A percentile compares a stretch with the other conserved stretches of the same genome.
phyloP scores from a whole-genome alignment of 2,113 vertebrate genomes.

The Ageneiosus marmoratus region DNA sequence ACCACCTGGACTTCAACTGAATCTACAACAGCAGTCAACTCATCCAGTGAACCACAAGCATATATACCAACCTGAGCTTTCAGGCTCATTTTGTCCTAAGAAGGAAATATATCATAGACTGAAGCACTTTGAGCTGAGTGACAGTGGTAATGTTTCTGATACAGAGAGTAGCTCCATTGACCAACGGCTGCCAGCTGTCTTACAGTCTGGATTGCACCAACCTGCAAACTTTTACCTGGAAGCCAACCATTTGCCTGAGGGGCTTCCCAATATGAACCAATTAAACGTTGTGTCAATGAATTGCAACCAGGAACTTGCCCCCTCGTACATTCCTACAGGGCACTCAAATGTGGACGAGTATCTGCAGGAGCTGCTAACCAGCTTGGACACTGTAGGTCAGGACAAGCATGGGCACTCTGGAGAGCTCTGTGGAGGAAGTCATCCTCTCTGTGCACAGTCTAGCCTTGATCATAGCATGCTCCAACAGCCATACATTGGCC shows the following conservation, averaged over 20 bases:
- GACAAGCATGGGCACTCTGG: constrained; percentile 11
- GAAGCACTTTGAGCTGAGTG: constrained; percentile 76
- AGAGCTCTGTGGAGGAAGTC: background rate
- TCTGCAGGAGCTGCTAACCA: constrained; percentile 74
- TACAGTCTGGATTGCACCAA: constrained; percentile 64
- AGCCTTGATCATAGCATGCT: background rate
- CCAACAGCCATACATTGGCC: background rate
- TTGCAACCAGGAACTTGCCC: constrained; percentile 66
- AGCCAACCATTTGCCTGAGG: constrained; percentile 57
- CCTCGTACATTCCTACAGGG: constrained; percentile 55
- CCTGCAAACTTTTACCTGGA: constrained; percentile 61
- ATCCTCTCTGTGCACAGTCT: background rate
- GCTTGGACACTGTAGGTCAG: constrained; percentile 59
- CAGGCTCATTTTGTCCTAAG: constrained; percentile 44
- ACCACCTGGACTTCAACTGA: background rate
- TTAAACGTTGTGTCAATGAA: constrained; percentile 40
- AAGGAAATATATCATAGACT: constrained; percentile 78
- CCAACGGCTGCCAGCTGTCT: constrained; percentile 56
- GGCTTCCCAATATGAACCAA: constrained; percentile 55
- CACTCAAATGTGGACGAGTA: constrained; percentile 1
- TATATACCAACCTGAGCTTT: constrained; percentile 37
- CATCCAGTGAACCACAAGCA: constrained; percentile 39
- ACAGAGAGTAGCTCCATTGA: constrained; percentile 44
- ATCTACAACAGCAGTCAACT: background rate
- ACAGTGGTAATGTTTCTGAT: constrained; percentile 67